phyloP scores from a whole-genome alignment of 2,888 invertebrate genomes.

The Terebella lapidaria region DNA sequence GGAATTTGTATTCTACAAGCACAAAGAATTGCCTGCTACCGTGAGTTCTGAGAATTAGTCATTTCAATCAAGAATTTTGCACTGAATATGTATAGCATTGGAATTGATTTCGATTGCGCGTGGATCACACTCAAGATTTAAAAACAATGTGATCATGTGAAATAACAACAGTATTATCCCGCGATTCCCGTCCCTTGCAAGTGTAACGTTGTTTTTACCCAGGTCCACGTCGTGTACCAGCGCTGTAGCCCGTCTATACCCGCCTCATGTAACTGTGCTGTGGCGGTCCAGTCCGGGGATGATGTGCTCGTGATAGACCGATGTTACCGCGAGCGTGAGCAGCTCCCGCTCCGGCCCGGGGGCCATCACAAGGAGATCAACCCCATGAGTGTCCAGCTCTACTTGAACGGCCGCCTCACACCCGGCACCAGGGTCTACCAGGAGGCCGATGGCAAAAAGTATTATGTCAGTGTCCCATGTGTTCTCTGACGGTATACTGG shows the following conservation, averaged over 20 bases:
- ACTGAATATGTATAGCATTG: no score
- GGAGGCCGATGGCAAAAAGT: conserved; percentile 20
- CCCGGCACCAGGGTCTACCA: conserved; percentile 19
- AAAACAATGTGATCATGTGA: no score
- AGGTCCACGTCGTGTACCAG: conserved; percentile 26
- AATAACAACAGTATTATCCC: neutral
- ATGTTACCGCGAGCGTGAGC: conserved; percentile 4
- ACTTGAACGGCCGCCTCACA: conserved; percentile 23
- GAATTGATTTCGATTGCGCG: no score
- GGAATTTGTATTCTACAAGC: conserved; percentile 26
- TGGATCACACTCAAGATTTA: no score
- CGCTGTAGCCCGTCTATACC: conserved; percentile 11
- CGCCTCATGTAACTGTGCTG: conserved; percentile 28
- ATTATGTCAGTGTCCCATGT: conserved; percentile 14
- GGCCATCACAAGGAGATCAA: neutral
- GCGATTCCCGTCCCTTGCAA: neutral
- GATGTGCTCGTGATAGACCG: conserved; percentile 26
- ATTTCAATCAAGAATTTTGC: no score
- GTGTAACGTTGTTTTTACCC: no score
- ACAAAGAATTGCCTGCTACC: conserved; percentile 16
- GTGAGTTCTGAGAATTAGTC: conserved; percentile 9
- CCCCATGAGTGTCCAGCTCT: conserved; percentile 11
- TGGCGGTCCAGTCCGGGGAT: conserved; percentile 24
- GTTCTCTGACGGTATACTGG: no score
- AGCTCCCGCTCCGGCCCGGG: neutral